Conservation (phyloP, 2,888 invertebrate species). For the Drosophila subquinaria region DNA sequence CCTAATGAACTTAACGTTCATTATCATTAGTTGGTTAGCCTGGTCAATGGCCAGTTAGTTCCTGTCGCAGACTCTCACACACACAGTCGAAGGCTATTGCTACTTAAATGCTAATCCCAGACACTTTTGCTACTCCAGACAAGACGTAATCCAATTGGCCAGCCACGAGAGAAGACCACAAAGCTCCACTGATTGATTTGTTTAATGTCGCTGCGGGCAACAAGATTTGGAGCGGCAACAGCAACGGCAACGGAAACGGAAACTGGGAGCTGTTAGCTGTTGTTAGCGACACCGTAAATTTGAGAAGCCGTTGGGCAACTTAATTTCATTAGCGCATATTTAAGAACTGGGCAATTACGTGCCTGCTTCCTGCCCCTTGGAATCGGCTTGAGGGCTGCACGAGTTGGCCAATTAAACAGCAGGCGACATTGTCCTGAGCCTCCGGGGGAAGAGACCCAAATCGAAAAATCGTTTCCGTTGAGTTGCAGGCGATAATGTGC, state of each 20-base stretch:
- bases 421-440: slow-evolving; percentile 44
- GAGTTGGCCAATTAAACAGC: slow-evolving; percentile 55
- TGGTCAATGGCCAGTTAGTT: slow-evolving; percentile 62
- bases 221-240: slow-evolving; percentile 17
- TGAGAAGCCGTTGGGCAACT: slow-evolving; percentile 56
- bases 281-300: slow-evolving; percentile 55
- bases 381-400: slow-evolving; percentile 5
- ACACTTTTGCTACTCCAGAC: slow-evolving; percentile 67
- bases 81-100: slow-evolving; percentile 32
- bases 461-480: slow-evolving; percentile 56
- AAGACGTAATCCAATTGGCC: slow-evolving; percentile 48
- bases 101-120: slow-evolving; percentile 76
- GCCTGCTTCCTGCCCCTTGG: neutral
- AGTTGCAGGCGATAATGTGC: slow-evolving; percentile 54
- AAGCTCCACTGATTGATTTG: slow-evolving; percentile 78
- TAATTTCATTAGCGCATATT: slow-evolving; percentile 77
- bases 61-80: slow-evolving; percentile 16
- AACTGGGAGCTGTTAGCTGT: slow-evolving; percentile 32
- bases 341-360: slow-evolving; percentile 62
- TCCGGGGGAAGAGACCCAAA: slow-evolving; percentile 9
- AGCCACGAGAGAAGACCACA: slow-evolving; percentile 50
- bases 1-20: slow-evolving; percentile 82
- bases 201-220: slow-evolving; percentile 69
- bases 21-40: slow-evolving; percentile 75
- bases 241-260: slow-evolving; percentile 6